A percentile compares a stretch with the other conserved stretches of the same genome.
phyloP scores from a whole-genome alignment of 2,113 vertebrate species.

The Eudyptes chrysolophus region DNA sequence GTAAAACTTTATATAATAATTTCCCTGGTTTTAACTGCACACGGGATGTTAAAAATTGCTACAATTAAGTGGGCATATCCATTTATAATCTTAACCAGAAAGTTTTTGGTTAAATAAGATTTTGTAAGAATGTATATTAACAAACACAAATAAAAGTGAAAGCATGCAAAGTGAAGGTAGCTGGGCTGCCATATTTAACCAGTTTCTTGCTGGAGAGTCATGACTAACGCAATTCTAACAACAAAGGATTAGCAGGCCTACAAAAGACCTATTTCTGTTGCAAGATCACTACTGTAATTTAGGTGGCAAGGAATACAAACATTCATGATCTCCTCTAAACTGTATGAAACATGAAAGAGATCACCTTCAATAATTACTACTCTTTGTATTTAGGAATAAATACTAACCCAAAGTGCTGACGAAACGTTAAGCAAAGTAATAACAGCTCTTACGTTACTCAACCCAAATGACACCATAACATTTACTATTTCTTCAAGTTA shows the following conservation, averaged over 20 bases:
- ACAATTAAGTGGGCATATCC: neutral
- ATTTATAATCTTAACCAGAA: neutral
- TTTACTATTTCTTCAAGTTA: neutral
- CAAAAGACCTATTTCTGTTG: neutral
- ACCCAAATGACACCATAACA: neutral
- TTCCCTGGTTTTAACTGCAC: neutral
- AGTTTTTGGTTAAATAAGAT: neutral
- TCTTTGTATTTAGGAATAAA: neutral
- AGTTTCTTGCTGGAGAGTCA: neutral
- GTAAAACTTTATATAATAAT: neutral
- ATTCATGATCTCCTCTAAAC: neutral
- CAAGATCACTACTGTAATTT: neutral
- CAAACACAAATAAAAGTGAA: neutral
- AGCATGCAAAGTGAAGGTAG: neutral
- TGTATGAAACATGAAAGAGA: neutral
- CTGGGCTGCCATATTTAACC: neutral
- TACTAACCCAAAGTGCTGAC: neutral
- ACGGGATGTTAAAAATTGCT: neutral
- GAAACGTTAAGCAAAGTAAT: neutral
- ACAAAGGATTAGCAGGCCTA: neutral
- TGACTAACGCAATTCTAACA: neutral
- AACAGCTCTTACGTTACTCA: neutral
- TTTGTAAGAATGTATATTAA: neutral
- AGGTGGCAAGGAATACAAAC: neutral
- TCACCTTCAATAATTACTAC: neutral